Conservation (phyloP, 53 echinoderm and acorn worm species). For the Mesocentrotus franciscanus region DNA sequence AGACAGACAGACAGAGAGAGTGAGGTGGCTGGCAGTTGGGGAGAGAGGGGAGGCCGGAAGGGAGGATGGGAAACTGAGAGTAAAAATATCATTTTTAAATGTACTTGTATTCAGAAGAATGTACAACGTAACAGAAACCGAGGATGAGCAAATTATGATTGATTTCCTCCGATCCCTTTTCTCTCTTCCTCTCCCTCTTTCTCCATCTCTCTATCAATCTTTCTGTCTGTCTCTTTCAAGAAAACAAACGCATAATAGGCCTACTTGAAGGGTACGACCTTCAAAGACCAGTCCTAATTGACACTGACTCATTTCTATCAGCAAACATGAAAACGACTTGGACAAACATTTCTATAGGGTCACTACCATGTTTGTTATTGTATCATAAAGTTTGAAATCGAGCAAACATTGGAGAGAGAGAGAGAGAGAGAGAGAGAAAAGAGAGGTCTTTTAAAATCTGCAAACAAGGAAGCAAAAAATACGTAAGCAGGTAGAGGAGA, state of each 20-base stretch:
- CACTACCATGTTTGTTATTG: conserved; percentile 30
- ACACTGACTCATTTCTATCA: conserved; percentile 43
- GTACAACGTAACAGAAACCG: too few species aligned
- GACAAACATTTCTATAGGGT: background rate
- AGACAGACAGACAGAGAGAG: background rate
- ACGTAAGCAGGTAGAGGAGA: background rate
- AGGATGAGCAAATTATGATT: too few species aligned
- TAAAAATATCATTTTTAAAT: too few species aligned
- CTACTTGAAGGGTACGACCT: background rate
- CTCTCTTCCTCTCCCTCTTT: background rate
- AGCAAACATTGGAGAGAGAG: background rate
- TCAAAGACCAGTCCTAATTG: background rate
- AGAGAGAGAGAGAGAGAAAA: background rate
- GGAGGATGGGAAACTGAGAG: too few species aligned
- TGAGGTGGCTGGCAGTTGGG: too few species aligned
- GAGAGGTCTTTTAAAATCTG: background rate
- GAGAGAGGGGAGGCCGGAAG: too few species aligned
- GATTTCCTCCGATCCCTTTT: too few species aligned
- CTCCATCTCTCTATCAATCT: background rate
- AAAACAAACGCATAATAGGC: background rate
- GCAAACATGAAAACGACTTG: conserved; percentile 17
- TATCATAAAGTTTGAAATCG: conserved; percentile 11
- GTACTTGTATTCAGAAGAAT: too few species aligned
- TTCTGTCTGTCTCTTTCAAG: background rate
- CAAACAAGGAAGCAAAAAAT: background rate